Conservation (phyloP, 2,888 invertebrate species). For the Hyposoter didymator region DNA sequence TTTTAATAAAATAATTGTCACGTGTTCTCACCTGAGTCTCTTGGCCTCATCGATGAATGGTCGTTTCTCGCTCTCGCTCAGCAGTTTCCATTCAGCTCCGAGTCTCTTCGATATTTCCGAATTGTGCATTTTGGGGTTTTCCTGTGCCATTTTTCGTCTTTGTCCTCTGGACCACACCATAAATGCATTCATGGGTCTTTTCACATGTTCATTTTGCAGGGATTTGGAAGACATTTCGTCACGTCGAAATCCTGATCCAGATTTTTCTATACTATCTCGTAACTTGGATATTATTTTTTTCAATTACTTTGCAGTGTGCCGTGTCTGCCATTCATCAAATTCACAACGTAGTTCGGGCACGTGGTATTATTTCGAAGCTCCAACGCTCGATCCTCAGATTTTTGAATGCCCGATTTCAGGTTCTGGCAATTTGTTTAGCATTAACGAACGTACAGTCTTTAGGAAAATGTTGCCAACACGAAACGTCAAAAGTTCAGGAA, state of each 20-base stretch:
- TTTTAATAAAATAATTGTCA: not conserved
- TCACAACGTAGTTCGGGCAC: not conserved
- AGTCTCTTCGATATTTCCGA: constrained; percentile 95
- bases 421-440: not conserved
- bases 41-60: constrained; percentile 97
- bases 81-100: constrained; percentile 95
- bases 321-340: not conserved
- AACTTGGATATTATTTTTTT: not conserved
- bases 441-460: not conserved
- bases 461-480: not conserved
- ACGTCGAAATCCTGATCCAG: not conserved
- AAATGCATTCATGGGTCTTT: constrained; percentile 97
- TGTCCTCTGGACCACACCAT: constrained; percentile 98
- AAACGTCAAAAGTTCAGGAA: not conserved
- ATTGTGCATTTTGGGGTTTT: constrained; percentile 97
- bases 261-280: not conserved
- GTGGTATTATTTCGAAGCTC: not conserved
- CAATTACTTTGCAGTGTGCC: not conserved
- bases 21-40: constrained; percentile 89
- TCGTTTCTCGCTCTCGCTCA: constrained; percentile 93
- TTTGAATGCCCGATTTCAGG: not conserved
- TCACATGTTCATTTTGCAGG: constrained; percentile 91
- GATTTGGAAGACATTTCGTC: constrained; percentile 81
- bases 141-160: constrained; percentile 95
- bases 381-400: not conserved